A percentile compares a stretch with the other conserved stretches of the same genome.
phyloP scores from a whole-genome alignment of 2,113 vertebrate genomes.

The Malurus melanocephalus region DNA sequence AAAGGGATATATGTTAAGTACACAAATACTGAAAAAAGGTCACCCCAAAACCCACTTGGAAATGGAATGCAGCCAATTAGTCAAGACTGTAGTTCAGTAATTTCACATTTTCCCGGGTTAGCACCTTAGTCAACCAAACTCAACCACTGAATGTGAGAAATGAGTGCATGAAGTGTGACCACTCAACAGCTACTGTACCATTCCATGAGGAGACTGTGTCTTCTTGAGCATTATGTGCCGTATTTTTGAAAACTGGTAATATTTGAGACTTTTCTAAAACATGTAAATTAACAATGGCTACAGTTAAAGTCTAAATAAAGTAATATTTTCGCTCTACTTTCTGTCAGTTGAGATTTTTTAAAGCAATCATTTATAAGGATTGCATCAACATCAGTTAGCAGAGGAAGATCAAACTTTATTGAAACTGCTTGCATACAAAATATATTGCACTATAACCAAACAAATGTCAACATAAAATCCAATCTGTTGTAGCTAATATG shows the following conservation, averaged over 20 bases:
- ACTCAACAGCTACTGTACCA: slow-evolving; percentile 57
- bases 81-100: slow-evolving; percentile 57
- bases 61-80: slow-evolving; percentile 64
- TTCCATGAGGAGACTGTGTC: slow-evolving; percentile 24
- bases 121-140: slow-evolving; percentile 76
- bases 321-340: slow-evolving; percentile 44
- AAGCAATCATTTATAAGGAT: slow-evolving; percentile 83
- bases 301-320: slow-evolving; percentile 66
- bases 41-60: slow-evolving; percentile 62
- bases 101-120: slow-evolving; percentile 76
- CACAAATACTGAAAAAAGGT: slow-evolving; percentile 72
- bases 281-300: slow-evolving; percentile 65
- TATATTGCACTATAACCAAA: slow-evolving; percentile 99
- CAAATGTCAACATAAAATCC: slow-evolving; percentile 97
- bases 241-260: slow-evolving; percentile 43
- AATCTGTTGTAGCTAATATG: slow-evolving; percentile 94
- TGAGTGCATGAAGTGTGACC: slow-evolving; percentile 61
- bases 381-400: slow-evolving; percentile 79
- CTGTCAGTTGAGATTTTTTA: slow-evolving; percentile 63
- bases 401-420: slow-evolving; percentile 98
- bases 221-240: slow-evolving; percentile 49
- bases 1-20: slow-evolving; percentile 74
- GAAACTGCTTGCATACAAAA: slow-evolving; percentile 99
- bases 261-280: slow-evolving; percentile 51
- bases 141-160: slow-evolving; percentile 60